Conservation (phyloP, 2,797 vertebrate species). For the Dendrocincla fuliginosa region DNA sequence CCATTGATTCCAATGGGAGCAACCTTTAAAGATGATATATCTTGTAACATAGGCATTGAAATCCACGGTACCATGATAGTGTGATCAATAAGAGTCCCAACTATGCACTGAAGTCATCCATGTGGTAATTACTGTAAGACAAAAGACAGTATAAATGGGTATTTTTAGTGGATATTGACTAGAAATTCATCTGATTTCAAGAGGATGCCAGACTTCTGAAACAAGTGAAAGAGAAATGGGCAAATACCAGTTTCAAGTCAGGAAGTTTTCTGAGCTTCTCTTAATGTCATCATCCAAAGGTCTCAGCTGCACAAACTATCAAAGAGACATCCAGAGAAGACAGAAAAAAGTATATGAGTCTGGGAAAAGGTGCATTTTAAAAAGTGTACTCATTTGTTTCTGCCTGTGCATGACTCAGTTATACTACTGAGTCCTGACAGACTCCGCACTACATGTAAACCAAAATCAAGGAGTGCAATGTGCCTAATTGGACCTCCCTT, state of each 20-base stretch:
- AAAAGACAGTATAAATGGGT: background rate
- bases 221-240: background rate
- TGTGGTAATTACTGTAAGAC: background rate
- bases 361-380: background rate
- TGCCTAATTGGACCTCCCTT: background rate
- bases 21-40: background rate
- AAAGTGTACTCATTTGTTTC: background rate
- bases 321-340: background rate
- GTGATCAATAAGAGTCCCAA: background rate
- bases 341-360: background rate
- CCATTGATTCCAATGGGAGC: background rate
- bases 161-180: constrained; percentile 13
- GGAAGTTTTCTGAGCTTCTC: background rate
- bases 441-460: background rate
- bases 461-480: background rate
- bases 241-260: background rate
- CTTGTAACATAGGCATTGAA: background rate
- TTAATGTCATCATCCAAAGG: background rate
- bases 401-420: background rate
- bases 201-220: background rate
- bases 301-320: background rate
- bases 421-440: background rate
- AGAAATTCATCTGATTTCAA: background rate
- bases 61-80: background rate
- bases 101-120: background rate